Evolutionary conservation across 2,797 vertebrate genomes (phyloP), one percentile per base, ranked within the genome.

Genomic region (Xerus rutilus): DNA sequence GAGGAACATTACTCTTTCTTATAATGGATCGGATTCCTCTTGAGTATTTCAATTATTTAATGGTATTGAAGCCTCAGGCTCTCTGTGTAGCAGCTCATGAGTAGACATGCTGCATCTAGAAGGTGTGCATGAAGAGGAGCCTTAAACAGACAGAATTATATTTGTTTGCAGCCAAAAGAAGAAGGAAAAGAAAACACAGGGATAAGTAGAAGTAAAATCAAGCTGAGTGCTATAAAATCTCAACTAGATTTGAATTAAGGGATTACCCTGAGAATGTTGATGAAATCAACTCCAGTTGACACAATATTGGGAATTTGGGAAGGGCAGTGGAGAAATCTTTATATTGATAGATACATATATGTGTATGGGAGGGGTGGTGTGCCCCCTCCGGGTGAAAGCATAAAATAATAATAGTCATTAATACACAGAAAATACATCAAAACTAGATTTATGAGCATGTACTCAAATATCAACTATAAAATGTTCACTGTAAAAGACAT

Each of bases 21-120:
- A 82, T 45, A 94, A 20, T 3, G 57, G 18, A 67, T 72, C 3
- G 32, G 9, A 47, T 90, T 88, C 96, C 79, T 92, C 73, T 52
- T 83, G 30, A 77, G 59, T 91, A 47, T 94, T 92, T 97, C 91
- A 85, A 69, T 97, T 94, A 76, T 64, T 79, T 84, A 86, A 79
- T 92, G 98, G 70, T 8, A 64, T 77, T 91, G 32, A 32, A 79
- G 8, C 28, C 9, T 57, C 79, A n/a, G 49, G 78, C 67, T 95
- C 54, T 86, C 30, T 89, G 67, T 35, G 73, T 23, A 93, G 35
- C 35, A 96, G 57, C 45, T 59, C n/a, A 64, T 39, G 82, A 7
- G n/a, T 67, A 89, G 72, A 77, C 35, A 30, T 15, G 20, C 25
- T 35, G 5, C 20, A 13, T 57, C 77, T 21, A 72, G 35, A 92